Base-by-base conservation (phyloP, 1,140 invertebrate genomes). In the Neomicropteryx cornuta region DNA sequence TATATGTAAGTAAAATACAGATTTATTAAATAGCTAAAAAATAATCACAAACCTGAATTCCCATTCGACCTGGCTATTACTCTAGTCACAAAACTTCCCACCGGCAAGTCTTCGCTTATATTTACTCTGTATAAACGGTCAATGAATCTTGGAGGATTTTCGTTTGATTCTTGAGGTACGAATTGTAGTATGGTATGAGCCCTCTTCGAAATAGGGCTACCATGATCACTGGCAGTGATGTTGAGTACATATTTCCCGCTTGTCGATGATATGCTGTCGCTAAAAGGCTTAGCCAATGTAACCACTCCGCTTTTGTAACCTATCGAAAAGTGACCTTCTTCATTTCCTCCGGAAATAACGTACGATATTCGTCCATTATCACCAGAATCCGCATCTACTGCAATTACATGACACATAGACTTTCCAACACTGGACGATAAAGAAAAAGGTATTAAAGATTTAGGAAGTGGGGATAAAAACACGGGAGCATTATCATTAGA, bases 321-420 rank as follows among this genome's bases (percentile, higher is more conserved):
- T 16, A 96, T 71, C 5, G 75, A 70, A 60, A 96, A 95, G 43
- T 74, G 73, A 1, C 76, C 77, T 18, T 82, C 76, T 30, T 87
- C 81, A 56, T 96, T 94, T 23, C 88, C 90, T 27, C 73, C 73
- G 4, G 77, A 75, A 46, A 93, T 83, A 16, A 77, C 73, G 52
- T 95, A 97, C 0, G 78, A 83, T 5, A 97, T 77, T 41, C 78
- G 74, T 13, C 89, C 90, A 60, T 94, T 93, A 29, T 89, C 81
- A 19, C 79, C 81, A 0, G 77, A 74, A 60, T 97, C 93, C 14
- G 68, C 70, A 59, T 97, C 94, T 1, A 82, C 67, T 1, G 93
- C 93, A 19, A 95, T 72, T 3, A 95, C 72, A 52, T 86, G 77
- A 11, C 81, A 68, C 5, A 94, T 56, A 5, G 72, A 58, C 41